Conservation (phyloP, 2,888 invertebrate species). For the Leistus spinibarbis region DNA sequence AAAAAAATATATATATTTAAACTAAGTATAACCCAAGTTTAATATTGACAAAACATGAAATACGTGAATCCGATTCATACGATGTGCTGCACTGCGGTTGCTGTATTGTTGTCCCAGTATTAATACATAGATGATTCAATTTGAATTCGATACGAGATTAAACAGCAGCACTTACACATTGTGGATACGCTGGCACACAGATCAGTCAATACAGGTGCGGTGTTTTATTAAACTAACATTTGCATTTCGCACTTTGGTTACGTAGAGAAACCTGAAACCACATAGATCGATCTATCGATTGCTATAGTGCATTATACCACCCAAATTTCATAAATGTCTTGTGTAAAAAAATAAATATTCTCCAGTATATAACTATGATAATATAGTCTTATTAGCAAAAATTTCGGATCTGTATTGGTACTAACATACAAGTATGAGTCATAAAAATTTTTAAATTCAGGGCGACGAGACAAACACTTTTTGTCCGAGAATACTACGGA, state of each 20-base stretch:
- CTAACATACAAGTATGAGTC: too few species aligned
- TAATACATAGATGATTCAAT: slow-evolving; percentile 29
- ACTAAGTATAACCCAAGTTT: too few species aligned
- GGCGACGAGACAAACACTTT: too few species aligned
- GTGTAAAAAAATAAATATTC: too few species aligned
- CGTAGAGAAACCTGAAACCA: slow-evolving; percentile 7
- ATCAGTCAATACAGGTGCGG: slow-evolving; percentile 33
- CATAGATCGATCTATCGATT: slow-evolving; percentile 1
- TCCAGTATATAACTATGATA: too few species aligned
- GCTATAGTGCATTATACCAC: not conserved
- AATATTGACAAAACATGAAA: not conserved
- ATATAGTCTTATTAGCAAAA: too few species aligned
- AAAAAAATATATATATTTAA: too few species aligned
- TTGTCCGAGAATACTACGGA: too few species aligned
- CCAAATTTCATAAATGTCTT: not conserved
- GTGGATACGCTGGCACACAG: not conserved
- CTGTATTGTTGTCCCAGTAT: not conserved
- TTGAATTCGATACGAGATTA: slow-evolving; percentile 27
- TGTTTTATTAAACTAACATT: slow-evolving; percentile 33
- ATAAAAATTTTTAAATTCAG: too few species aligned
- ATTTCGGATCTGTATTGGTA: too few species aligned
- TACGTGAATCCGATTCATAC: not conserved
- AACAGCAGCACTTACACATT: slow-evolving; percentile 21
- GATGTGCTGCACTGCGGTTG: not conserved
- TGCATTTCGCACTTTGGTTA: slow-evolving; percentile 21